phyloP scores from a whole-genome alignment of 2,888 invertebrate genomes.

The Aromia moschata region DNA sequence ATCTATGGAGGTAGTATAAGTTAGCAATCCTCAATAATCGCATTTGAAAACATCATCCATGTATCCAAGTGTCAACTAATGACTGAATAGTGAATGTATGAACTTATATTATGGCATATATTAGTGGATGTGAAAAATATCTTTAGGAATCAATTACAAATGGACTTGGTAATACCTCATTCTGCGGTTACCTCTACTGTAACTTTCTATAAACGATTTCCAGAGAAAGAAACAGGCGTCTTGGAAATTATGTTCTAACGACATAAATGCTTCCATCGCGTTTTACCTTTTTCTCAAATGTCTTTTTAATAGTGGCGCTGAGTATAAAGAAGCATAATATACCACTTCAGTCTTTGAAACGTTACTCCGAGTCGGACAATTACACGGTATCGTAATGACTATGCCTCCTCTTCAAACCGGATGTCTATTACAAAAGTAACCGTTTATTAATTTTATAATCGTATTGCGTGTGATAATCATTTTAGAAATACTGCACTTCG shows the following conservation, averaged over 20 bases:
- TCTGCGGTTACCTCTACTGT: too few relatives aligned
- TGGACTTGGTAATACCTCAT: too few relatives aligned
- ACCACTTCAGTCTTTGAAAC: background rate
- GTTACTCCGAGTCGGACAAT: slow-evolving; percentile 4
- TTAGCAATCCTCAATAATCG: too few relatives aligned
- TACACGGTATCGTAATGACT: slow-evolving; percentile 10
- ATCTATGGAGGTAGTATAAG: too few relatives aligned
- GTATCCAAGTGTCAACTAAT: too few relatives aligned
- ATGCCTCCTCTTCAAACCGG: slow-evolving; percentile 1
- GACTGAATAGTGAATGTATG: too few relatives aligned
- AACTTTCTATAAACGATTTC: background rate
- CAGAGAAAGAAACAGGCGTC: background rate
- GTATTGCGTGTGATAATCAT: slow-evolving; percentile 8
- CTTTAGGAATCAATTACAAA: too few relatives aligned
- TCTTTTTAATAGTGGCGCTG: slow-evolving; percentile 32
- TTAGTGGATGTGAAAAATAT: too few relatives aligned
- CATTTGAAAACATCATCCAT: too few relatives aligned
- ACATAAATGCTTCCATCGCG: too few relatives aligned
- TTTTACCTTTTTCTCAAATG: slow-evolving; percentile 28
- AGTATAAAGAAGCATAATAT: slow-evolving; percentile 7
- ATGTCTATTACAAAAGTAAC: slow-evolving; percentile 9
- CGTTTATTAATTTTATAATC: slow-evolving; percentile 15
- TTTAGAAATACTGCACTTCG: background rate
- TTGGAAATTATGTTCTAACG: background rate
- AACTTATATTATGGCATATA: too few relatives aligned